These are phyloP conservation scores for Drosophila saltans DNA, from an alignment of 1,140 invertebrate genomes.

Conservation along the genomic window DNA sequence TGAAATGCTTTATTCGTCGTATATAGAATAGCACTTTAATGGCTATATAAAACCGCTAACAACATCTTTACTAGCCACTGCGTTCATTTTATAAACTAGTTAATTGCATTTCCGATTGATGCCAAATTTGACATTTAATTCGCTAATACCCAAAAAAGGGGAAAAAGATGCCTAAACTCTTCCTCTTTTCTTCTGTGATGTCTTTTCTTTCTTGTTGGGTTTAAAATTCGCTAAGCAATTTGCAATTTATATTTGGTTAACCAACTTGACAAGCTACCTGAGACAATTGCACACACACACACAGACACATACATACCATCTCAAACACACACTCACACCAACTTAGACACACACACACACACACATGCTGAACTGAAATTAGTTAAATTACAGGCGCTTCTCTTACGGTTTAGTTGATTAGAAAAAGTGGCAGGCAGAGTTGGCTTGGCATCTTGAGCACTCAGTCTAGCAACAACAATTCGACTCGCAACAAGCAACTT, in stretches of 20 bases:
- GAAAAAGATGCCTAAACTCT: neutral
- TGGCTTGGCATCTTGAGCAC: slow-evolving; percentile 43
- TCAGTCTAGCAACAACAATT: slow-evolving; percentile 1
- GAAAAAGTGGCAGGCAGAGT: slow-evolving; percentile 67
- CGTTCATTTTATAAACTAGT: neutral
- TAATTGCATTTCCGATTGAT: neutral
- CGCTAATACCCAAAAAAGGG: neutral
- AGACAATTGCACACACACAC: slow-evolving; percentile 53
- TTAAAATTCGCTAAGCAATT: slow-evolving; percentile 43
- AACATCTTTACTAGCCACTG: neutral
- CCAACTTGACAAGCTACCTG: slow-evolving; percentile 59
- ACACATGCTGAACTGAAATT: slow-evolving; percentile 50
- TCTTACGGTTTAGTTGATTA: slow-evolving; percentile 65
- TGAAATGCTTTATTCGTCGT: too few relatives aligned
- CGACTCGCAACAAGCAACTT: neutral
- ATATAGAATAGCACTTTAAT: too few relatives aligned
- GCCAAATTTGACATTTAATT: slow-evolving; percentile 2
- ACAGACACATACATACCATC: slow-evolving; percentile 8
- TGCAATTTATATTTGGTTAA: slow-evolving; percentile 54
- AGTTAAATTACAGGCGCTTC: slow-evolving; percentile 76
- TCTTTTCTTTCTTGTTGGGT: slow-evolving; percentile 12
- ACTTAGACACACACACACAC: slow-evolving; percentile 18
- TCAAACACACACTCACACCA: slow-evolving; percentile 23
- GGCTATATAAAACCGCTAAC: neutral
- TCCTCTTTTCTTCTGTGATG: neutral